A percentile compares a stretch with the other conserved stretches of the same genome.
Evolutionary conservation across 2,888 invertebrate genomes (phyloP).

Genomic region (Antitype chi): DNA sequence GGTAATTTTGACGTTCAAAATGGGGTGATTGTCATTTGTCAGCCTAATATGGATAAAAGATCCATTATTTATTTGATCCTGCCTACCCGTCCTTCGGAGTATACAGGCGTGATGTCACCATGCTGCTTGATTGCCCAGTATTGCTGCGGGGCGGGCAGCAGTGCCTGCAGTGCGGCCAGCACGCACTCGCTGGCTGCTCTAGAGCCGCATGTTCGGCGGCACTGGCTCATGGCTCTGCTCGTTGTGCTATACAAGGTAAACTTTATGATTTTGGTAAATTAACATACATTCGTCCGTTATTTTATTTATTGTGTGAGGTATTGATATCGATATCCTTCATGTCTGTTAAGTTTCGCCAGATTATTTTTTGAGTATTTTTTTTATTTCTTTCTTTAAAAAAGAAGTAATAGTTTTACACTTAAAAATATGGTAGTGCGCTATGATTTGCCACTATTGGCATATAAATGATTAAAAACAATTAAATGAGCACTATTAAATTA

Average conservation of each 20-base stretch:
- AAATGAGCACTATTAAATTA: too few relatives aligned
- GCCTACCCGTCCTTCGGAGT: neutral
- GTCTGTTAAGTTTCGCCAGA: neutral
- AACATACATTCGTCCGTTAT: too few relatives aligned
- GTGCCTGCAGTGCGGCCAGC: slow-evolving; percentile 56
- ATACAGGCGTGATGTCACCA: too few relatives aligned
- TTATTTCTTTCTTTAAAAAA: neutral
- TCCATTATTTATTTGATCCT: neutral
- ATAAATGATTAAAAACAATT: too few relatives aligned
- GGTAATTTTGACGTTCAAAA: neutral
- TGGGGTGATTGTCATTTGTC: neutral
- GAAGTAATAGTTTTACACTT: too few relatives aligned
- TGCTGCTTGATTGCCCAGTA: slow-evolving; percentile 69
- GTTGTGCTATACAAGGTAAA: slow-evolving; percentile 98
- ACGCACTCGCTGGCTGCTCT: slow-evolving; percentile 96
- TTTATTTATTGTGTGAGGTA: neutral
- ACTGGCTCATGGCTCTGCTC: slow-evolving; percentile 98
- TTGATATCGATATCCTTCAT: neutral
- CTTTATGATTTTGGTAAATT: too few relatives aligned
- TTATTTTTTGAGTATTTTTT: neutral
- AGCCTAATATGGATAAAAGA: neutral
- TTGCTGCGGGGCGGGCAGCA: slow-evolving; percentile 77
- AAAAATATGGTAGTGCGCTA: too few relatives aligned
- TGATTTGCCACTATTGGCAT: too few relatives aligned
- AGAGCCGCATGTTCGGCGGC: slow-evolving; percentile 96